phyloP scores from a whole-genome alignment of 2,113 vertebrate species.

The Catharus fuscescens region DNA sequence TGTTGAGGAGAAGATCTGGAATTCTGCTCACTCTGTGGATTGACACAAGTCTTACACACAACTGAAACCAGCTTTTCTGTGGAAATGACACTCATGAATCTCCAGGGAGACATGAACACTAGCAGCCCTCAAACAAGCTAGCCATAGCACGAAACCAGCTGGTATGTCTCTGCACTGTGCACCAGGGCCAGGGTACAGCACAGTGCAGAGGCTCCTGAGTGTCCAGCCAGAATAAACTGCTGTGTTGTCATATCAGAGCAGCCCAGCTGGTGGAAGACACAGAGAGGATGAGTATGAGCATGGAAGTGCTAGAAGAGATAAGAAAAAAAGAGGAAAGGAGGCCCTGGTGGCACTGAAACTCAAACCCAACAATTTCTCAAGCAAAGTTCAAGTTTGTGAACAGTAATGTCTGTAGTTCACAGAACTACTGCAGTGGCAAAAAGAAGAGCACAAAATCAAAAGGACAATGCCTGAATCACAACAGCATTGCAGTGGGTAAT shows the following conservation, averaged over 20 bases:
- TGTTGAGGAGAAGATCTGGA: conserved; percentile 10
- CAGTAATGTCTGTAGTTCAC: background rate
- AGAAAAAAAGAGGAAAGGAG: background rate
- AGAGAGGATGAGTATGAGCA: background rate
- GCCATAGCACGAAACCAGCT: background rate
- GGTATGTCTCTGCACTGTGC: background rate
- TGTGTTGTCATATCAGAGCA: background rate
- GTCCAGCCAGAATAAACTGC: background rate
- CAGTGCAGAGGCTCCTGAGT: background rate
- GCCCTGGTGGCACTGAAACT: background rate
- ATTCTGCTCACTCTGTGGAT: background rate
- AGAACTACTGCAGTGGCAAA: background rate
- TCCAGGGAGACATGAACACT: background rate
- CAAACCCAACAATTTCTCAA: background rate
- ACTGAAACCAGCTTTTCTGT: background rate
- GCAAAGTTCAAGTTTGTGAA: background rate
- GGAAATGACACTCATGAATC: background rate
- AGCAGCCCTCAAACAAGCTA: background rate
- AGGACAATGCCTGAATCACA: background rate
- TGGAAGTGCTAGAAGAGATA: background rate
- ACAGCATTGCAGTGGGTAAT: background rate
- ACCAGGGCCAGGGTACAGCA: background rate
- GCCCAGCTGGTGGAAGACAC: background rate
- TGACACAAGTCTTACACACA: background rate
- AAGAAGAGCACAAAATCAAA: background rate